These are phyloP conservation scores for Gambusia affinis DNA, from an alignment of 2,113 vertebrate species.

Conservation along the genomic window DNA sequence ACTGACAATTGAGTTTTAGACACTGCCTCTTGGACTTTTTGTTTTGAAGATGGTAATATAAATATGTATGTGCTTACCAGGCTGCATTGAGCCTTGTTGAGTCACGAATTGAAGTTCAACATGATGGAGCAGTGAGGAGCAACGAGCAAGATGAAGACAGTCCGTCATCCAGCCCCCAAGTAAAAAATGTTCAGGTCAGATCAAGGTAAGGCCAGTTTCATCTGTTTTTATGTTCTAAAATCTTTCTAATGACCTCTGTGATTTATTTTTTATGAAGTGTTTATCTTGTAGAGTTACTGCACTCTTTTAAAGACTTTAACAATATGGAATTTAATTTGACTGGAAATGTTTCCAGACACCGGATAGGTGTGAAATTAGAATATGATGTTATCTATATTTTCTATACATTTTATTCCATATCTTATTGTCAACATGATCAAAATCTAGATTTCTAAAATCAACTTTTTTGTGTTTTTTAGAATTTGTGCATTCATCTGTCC, in stretches of 20 bases:
- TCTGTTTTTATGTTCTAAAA: not conserved
- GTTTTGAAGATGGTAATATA: fast-evolving
- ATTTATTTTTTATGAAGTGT: not conserved
- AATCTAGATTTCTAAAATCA: not conserved
- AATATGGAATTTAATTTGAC: too few relatives aligned
- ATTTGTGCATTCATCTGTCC: not conserved
- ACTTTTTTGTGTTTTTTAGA: not conserved
- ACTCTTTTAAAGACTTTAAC: not conserved
- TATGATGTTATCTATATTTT: not conserved
- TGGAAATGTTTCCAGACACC: too few relatives aligned
- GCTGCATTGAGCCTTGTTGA: conserved; percentile 46
- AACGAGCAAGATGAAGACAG: conserved; percentile 8
- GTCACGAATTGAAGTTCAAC: not conserved
- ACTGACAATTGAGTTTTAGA: not conserved
- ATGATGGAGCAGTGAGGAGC: not conserved
- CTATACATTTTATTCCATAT: not conserved
- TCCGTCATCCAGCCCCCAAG: not conserved
- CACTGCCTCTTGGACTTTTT: not conserved
- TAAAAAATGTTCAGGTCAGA: not conserved
- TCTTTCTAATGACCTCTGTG: not conserved
- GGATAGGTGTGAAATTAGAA: not conserved
- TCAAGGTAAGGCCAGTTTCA: conserved; percentile 11
- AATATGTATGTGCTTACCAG: conserved; percentile 34
- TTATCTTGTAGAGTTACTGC: too few relatives aligned
- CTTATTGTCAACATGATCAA: not conserved